Evolutionary conservation across 2,113 vertebrate genomes (phyloP).

Genomic region (Cephalopterus ornatus): DNA sequence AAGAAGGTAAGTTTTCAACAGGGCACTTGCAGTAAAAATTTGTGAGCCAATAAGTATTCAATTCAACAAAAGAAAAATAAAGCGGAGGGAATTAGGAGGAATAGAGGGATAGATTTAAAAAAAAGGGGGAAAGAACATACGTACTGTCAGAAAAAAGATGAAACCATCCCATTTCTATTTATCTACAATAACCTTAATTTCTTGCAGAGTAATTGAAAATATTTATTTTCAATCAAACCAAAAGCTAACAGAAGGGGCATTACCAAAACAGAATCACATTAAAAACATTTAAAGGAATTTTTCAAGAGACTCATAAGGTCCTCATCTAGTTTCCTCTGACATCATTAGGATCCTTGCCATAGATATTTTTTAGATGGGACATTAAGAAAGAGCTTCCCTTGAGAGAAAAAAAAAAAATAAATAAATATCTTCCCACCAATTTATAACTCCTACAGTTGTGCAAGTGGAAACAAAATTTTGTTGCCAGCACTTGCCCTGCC

Average conservation of each 20-base stretch:
- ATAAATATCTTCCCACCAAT: neutral
- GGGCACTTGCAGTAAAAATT: neutral
- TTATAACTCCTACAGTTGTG: neutral
- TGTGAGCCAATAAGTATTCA: neutral
- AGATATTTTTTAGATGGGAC: neutral
- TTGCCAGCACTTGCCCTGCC: neutral
- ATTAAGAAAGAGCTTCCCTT: neutral
- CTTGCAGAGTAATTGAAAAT: neutral
- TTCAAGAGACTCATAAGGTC: neutral
- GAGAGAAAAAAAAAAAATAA: neutral
- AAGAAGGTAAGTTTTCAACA: neutral
- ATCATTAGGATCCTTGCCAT: neutral
- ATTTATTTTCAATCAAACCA: neutral
- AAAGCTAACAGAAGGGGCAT: neutral
- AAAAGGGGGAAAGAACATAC: neutral
- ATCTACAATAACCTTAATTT: neutral
- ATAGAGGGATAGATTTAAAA: neutral
- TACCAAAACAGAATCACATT: neutral
- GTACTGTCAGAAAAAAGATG: neutral
- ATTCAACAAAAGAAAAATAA: neutral
- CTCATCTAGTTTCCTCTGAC: neutral
- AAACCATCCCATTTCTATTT: neutral
- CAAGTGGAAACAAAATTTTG: conserved; percentile 33
- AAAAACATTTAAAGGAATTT: neutral
- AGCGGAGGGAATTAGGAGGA: fast-evolving